Base-by-base conservation (phyloP, 2,888 invertebrate genomes). In the Drosophila aldrichi region DNA sequence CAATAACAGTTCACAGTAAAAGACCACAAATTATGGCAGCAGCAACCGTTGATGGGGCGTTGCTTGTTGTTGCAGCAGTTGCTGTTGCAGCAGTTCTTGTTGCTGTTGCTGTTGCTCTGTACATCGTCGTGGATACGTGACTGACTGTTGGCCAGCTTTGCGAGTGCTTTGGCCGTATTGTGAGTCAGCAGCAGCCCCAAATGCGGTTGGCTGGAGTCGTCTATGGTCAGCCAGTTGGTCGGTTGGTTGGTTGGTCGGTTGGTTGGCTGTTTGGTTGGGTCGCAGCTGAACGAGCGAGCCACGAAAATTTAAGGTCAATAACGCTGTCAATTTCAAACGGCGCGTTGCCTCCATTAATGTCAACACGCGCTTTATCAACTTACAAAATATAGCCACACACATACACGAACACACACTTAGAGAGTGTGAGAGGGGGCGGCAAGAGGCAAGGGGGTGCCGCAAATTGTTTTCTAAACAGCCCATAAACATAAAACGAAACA, bases 401-500 rank as follows among this genome's bases (percentile, higher is more conserved):
- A 61, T 46, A 52, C 46, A 38, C 56, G 65, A 41, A 38, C 56
- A 70, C 38, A 61, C 12, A 49, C 4, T 22, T 2, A 59, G 20
- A 44, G 29, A 38, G 12, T 12, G n/a, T 69, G 80, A 75, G 70
- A 79, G 77, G 59, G 65, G 57, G 43, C 1, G 43, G 52, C 16
- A 25, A n/a, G n/a, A n/a, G n/a, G 44, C 20, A 51, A 66, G 32
- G 38, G 58, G 63, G 55, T 65, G 81, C 72, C 65, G 70, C 63
- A 85, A 88, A 84, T 84, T 85, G 84, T 85, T 84, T 84, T 88
- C 85, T 84, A 84, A 84, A 84, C 85, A 84, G 82, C 79, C 87
- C 78, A 84, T 83, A 83, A 83, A 83, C 87, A 84, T 87, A 79
- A 84, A 87, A 82, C 76, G 82, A 82, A 82, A 84, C 88, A 82